Evolutionary conservation across 1,140 invertebrate genomes (phyloP).

Genomic region (Pararge aegeria): DNA sequence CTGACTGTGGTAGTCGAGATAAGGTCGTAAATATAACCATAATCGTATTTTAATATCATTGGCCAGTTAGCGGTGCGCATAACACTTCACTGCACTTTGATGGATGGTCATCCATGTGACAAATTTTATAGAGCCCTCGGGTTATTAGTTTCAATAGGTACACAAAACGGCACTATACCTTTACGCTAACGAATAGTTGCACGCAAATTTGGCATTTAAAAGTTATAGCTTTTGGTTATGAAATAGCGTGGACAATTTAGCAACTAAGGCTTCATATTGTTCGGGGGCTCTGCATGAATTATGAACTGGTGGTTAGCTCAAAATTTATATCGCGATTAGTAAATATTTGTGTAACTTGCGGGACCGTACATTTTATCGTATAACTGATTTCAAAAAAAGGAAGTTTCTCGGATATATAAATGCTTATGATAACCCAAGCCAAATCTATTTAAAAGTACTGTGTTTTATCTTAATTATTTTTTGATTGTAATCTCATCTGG

Average conservation of each 20-base stretch:
- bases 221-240: slow-evolving; percentile 2
- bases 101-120: slow-evolving; percentile 56
- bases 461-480: no score
- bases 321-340: slow-evolving; percentile 45
- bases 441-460: no score
- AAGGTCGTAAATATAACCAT: slow-evolving; percentile 1
- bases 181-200: slow-evolving; percentile 1
- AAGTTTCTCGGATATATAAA: no score
- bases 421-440: no score
- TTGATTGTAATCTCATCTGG: no score
- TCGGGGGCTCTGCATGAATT: slow-evolving; percentile 30
- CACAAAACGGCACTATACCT: slow-evolving; percentile 7
- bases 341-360: slow-evolving; percentile 37
- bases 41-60: slow-evolving; percentile 23
- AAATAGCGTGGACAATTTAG: slow-evolving; percentile 3
- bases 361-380: slow-evolving; percentile 13
- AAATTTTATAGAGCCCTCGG: slow-evolving; percentile 56
- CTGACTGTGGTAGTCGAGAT: background rate
- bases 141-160: slow-evolving; percentile 48
- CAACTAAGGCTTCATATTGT: background rate
- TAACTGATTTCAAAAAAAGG: slow-evolving; percentile 11
- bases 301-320: slow-evolving; percentile 31
- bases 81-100: slow-evolving; percentile 52
- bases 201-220: slow-evolving; percentile 25
- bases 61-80: slow-evolving; percentile 39